Conservation (phyloP, 1,140 invertebrate species). For the Bombus ignitus region DNA sequence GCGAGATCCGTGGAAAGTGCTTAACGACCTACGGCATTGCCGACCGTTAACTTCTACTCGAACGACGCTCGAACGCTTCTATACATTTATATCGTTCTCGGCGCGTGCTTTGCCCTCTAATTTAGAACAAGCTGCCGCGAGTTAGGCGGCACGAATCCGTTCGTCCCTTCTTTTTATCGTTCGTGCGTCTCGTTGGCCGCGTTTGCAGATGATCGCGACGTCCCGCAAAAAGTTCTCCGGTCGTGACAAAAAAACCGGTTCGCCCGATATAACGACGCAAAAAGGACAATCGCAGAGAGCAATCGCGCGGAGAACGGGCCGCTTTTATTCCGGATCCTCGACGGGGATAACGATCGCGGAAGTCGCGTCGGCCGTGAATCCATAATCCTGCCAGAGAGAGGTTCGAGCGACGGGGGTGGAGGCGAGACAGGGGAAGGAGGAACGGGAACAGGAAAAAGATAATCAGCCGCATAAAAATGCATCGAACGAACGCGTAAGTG, state of each 20-base stretch:
- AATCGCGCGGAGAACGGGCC: background rate
- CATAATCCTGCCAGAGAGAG: slow-evolving; percentile 30
- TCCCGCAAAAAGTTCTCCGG: background rate
- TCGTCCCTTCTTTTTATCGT: background rate
- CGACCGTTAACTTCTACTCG: slow-evolving; percentile 51
- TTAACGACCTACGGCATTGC: slow-evolving; percentile 54
- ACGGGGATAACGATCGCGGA: slow-evolving; percentile 59
- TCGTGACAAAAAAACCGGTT: background rate
- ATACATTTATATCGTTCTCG: slow-evolving; percentile 18
- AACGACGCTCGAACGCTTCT: slow-evolving; percentile 34
- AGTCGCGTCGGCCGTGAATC: slow-evolving; percentile 47
- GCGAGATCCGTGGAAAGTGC: slow-evolving; percentile 46
- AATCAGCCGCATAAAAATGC: slow-evolving; percentile 67
- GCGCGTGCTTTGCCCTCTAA: slow-evolving; percentile 51
- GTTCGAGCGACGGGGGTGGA: background rate
- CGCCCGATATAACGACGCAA: slow-evolving; percentile 1
- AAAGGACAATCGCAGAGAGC: background rate
- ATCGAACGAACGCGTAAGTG: slow-evolving; percentile 67
- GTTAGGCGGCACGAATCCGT: background rate
- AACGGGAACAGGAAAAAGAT: slow-evolving; percentile 46
- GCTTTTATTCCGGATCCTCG: slow-evolving; percentile 44
- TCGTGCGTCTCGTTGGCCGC: too few species aligned
- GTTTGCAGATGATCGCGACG: too few species aligned
- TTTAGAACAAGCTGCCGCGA: slow-evolving; percentile 31
- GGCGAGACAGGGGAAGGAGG: background rate